These are phyloP conservation scores for Diacarnus erythraeanus DNA, from an alignment of 37 sponge, comb jelly and placozoan species.

Conservation along the genomic window DNA sequence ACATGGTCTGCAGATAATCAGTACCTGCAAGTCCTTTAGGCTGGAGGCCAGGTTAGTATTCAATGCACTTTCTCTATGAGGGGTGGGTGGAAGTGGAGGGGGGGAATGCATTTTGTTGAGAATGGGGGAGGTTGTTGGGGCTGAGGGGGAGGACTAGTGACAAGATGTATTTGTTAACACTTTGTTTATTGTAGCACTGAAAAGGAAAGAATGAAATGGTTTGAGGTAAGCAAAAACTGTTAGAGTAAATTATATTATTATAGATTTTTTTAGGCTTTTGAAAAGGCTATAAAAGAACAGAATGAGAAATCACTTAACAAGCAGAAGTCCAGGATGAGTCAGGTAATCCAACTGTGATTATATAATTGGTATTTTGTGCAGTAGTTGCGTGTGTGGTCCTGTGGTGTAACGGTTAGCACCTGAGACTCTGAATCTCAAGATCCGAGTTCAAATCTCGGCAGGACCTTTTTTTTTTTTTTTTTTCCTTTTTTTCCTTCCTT, in stretches of 20 bases:
- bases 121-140: too few species aligned
- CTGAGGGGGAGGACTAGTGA: too few species aligned
- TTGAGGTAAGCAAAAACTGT: background rate
- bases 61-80: too few species aligned
- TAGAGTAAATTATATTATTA: background rate
- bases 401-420: slow-evolving; percentile 97
- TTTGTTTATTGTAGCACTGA: background rate
- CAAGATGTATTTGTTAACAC: background rate
- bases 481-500: background rate
- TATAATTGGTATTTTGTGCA: background rate
- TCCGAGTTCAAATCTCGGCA: slow-evolving; percentile 98
- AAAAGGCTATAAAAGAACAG: slow-evolving; percentile 50
- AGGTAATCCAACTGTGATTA: background rate
- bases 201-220: slow-evolving; percentile 1
- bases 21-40: slow-evolving; percentile 78
- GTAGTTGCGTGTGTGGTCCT: slow-evolving; percentile 52
- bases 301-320: slow-evolving; percentile 5
- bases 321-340: background rate
- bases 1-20: slow-evolving; percentile 72
- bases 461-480: slow-evolving; percentile 69
- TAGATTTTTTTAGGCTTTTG: slow-evolving; percentile 29
- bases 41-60: slow-evolving; percentile 63
- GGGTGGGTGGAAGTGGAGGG: too few species aligned
- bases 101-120: too few species aligned
- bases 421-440: slow-evolving; percentile 98